Conservation (phyloP, 2,113 vertebrate species). For the Entomyzon cyanotis region DNA sequence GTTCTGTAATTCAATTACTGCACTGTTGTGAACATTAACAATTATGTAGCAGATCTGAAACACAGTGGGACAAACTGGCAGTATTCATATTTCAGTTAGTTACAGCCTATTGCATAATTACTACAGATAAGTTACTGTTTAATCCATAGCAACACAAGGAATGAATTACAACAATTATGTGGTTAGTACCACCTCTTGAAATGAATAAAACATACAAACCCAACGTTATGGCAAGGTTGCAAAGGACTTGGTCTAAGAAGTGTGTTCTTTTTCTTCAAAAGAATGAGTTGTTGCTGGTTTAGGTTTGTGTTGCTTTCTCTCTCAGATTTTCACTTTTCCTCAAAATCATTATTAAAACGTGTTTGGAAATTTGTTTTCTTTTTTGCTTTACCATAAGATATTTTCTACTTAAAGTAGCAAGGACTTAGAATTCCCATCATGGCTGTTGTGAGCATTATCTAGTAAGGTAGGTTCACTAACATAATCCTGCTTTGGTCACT, state of each 20-base stretch:
- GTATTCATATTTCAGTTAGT: slow-evolving; percentile 64
- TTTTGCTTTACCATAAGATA: background rate
- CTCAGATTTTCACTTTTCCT: background rate
- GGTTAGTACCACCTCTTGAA: background rate
- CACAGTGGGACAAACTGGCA: slow-evolving; percentile 61
- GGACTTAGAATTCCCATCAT: background rate
- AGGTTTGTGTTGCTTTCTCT: background rate
- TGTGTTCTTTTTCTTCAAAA: background rate
- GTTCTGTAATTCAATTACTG: slow-evolving; percentile 75
- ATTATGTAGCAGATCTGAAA: slow-evolving; percentile 64
- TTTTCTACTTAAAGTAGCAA: background rate
- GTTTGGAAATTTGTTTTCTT: background rate
- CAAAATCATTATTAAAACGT: background rate
- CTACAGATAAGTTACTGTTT: slow-evolving; percentile 53
- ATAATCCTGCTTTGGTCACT: background rate
- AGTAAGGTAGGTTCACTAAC: background rate
- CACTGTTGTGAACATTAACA: slow-evolving; percentile 64
- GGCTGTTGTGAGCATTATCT: background rate
- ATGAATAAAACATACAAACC: background rate
- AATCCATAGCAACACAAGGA: slow-evolving; percentile 16
- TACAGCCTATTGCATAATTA: slow-evolving; percentile 66
- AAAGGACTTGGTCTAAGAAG: background rate
- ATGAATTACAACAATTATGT: slow-evolving; percentile 44
- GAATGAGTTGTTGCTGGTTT: background rate
- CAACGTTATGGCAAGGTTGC: background rate